phyloP scores from a whole-genome alignment of 92 coral and sea anemone species.

The Porites lobata region DNA sequence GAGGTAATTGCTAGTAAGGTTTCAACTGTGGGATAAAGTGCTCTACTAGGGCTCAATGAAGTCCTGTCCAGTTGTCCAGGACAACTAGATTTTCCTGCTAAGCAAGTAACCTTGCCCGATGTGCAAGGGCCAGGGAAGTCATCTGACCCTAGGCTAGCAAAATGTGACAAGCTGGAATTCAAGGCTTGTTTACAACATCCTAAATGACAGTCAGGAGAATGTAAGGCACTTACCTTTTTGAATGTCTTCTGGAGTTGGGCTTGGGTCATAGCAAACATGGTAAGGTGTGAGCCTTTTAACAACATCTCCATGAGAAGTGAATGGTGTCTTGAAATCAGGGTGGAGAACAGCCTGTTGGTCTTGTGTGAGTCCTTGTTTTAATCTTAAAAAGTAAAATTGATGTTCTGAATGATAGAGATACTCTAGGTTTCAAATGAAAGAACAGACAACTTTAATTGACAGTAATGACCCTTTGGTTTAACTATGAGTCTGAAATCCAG shows the following conservation, averaged over 20 bases:
- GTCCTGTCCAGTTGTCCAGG: too few relatives aligned
- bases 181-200: not conserved
- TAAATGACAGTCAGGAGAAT: not conserved
- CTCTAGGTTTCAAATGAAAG: not conserved
- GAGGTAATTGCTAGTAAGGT: too few relatives aligned
- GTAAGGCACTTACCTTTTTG: slow-evolving; percentile 71
- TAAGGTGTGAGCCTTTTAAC: slow-evolving; percentile 81
- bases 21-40: too few relatives aligned
- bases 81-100: too few relatives aligned
- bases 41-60: too few relatives aligned
- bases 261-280: slow-evolving; percentile 95
- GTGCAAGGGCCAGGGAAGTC: too few relatives aligned
- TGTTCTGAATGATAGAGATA: not conserved
- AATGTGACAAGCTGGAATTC: too few relatives aligned
- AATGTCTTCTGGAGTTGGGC: slow-evolving; percentile 78
- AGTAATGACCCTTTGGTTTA: too few relatives aligned
- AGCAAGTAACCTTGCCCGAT: too few relatives aligned
- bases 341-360: slow-evolving; percentile 89
- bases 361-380: slow-evolving; percentile 82
- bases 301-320: slow-evolving; percentile 82
- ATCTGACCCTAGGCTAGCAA: too few relatives aligned
- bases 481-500: too few relatives aligned
- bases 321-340: slow-evolving; percentile 84
- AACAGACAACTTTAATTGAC: too few relatives aligned
- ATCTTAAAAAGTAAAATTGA: slow-evolving; percentile 38